Base-by-base conservation (phyloP, 2,797 vertebrate genomes). In the Enteromius argenteus region DNA sequence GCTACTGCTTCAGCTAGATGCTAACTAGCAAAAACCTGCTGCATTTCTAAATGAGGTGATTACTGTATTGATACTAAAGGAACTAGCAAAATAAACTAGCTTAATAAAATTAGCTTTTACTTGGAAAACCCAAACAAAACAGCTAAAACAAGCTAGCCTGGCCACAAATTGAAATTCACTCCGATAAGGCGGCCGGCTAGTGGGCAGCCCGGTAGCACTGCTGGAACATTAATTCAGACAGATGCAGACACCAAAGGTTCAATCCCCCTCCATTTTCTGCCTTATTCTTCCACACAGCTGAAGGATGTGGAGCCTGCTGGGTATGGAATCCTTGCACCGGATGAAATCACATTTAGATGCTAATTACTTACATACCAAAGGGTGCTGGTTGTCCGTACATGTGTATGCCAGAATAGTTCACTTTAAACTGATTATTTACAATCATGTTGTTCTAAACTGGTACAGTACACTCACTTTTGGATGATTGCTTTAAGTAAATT, bases 151-250 rank as follows among this genome's bases (percentile, higher is more conserved):
- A 69, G 37, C 67, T 44, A 69, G 21, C 37, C 21, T 69, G 23
- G 11, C 67, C 21, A 69, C 39, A 69, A 44, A 44, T 23, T 19
- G 35, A 39, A 83, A 85, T 73, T 85, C 67, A 53, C 72, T 84
- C 27, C 42, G 23, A 74, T 81, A 84, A 84, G 37, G 62, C 71
- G 42, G 39, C 46, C n/a, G 51, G 74, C 68, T 78, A 78, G 27
- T 84, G 79, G 67, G 58, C 76, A 79, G 84, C 60, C 71, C 66
- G 2, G 27, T 49, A 74, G 77, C 60, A 35, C 56, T 35, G 32
- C 75, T 77, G 68, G 74, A 79, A 67, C 64, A 80, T 85, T 68
- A 80, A 64, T 68, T 84, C 72, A 80, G 67, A 80, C 79, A 71
- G 64, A 86, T 79, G 78, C 44, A 76, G 51, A 62, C 76, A 72